Evolutionary conservation across 2,113 vertebrate species (phyloP), one percentile per base, ranked within the genome.

Genomic region (Mustela lutreola): DNA sequence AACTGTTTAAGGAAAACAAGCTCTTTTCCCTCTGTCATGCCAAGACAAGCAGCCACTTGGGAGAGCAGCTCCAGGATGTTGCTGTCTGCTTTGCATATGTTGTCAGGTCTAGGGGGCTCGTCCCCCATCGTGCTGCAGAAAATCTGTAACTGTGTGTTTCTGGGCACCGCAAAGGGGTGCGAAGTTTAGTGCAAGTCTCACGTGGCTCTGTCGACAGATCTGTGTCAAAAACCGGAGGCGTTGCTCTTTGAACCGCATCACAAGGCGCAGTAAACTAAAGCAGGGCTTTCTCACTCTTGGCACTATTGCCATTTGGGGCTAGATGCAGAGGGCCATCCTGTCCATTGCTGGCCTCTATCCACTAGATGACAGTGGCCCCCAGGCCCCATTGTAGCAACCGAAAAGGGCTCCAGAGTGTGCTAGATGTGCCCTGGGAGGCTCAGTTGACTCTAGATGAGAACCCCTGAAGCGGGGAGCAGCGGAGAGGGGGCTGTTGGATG

Each of bases 1-100:
- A 88, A 73, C 33, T 78, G 85, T 91, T 87, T 71, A n/a, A 81
- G 56, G 80, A 50, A 92, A 90, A 48, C 63, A 75, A 71, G 48
- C 63, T 58, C 50, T 63, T 96, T 71, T 70, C 42, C 81, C 26
- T 83, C 80, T 79, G 26, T 48, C 39, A 26, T 58, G 53, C 78
- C 18, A 22, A 24, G 48, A 67, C 14, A 80, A 81, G 81, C 65
- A 76, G 65, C 45, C 62, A 36, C 70, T 89, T 71, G 31, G 63
- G 42, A 92, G 75, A 94, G 62, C 75, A 75, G n/a, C 58, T 95
- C 22, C 45, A 42, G n/a, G 53, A 42, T 39, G 24, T 53, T 67
- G 58, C 85, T 60, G 45, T 84, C 86, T 75, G 89, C 67, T 86
- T 62, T 45, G 45, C 84, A 36, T 76, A 58, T 42, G 60, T 58